A percentile compares a stretch with the other conserved stretches of the same genome.
phyloP scores from a whole-genome alignment of 2,797 vertebrate species.

The Nyctalus aviator region DNA sequence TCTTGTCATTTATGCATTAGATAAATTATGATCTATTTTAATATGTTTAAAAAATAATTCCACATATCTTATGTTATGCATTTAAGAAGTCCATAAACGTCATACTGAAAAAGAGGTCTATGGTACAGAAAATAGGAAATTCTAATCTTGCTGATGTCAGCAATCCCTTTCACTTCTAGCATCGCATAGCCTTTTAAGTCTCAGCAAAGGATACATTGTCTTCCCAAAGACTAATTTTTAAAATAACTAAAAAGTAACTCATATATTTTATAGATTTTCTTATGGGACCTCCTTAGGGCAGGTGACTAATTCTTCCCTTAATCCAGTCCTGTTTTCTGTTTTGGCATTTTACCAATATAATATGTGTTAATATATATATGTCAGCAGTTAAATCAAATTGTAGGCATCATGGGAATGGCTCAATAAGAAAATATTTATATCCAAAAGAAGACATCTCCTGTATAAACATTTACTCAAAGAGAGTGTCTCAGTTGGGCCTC shows the following conservation, averaged over 20 bases:
- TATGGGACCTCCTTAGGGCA: not conserved
- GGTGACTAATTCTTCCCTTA: not conserved
- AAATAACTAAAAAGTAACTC: constrained; percentile 9
- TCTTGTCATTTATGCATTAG: not conserved
- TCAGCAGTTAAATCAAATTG: not conserved
- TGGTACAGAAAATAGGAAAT: not conserved
- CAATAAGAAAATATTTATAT: not conserved
- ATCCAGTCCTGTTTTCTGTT: not conserved
- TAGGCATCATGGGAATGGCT: not conserved
- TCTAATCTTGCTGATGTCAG: not conserved
- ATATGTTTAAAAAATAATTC: not conserved
- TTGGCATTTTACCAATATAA: not conserved
- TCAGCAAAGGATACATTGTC: not conserved
- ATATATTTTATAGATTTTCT: not conserved
- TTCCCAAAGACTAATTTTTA: not conserved
- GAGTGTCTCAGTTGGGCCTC: not conserved
- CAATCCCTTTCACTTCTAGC: not conserved
- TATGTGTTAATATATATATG: not conserved
- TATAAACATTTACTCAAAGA: not conserved
- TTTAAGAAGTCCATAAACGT: not conserved
- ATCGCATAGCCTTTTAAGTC: not conserved
- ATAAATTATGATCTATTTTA: not conserved
- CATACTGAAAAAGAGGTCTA: not conserved
- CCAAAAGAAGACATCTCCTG: not conserved
- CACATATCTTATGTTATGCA: not conserved